Base-by-base conservation (phyloP, 2,113 vertebrate genomes). In the Lates calcarifer region DNA sequence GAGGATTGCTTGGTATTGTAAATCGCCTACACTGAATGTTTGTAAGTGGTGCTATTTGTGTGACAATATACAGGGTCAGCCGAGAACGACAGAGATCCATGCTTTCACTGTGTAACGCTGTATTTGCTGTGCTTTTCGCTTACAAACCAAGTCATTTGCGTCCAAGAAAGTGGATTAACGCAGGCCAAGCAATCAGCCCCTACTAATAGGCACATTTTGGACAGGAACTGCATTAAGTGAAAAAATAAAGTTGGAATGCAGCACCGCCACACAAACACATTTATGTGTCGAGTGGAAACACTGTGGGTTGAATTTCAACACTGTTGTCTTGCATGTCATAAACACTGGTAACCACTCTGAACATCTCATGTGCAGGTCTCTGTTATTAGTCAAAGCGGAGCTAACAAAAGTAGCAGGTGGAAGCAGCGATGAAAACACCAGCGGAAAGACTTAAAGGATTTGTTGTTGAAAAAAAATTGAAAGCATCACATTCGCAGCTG, bases 361-460 rank as follows among this genome's bases (percentile, higher is more conserved):
- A 63, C 8, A 55, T 17, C 11, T 79, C 77, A 74, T 41, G 56
- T 5, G 0, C 75, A 74, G 73, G 65, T 77, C 74, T 88, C 31
- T 66, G 43, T 65, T 66, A 13, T 35, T 47, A 71, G 24, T 45
- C 22, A 37, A 73, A 73, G 74, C 53, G 29, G 35, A 18, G 26
- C 64, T 12, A 24, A 31, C n/a, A 39, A 28, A 24, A 76, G 65
- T 45, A 72, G 67, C 53, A 66, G 43, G 64, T 55, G 31, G 67
- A 82, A 41, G 58, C 65, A 77, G 74, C 70, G 18, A 51, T 29
- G 43, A 62, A 61, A 31, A 4, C 10, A 68, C 13, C 33, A 74
- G 51, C 31, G 53, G 49, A 69, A 72, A 76, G 29, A 67, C 3
- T 37, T 0, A 29, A 49, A 74, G 37, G 6, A 13, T 55, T 67